Conservation (phyloP, 2,888 invertebrate species). For the Andrena flavipes region DNA sequence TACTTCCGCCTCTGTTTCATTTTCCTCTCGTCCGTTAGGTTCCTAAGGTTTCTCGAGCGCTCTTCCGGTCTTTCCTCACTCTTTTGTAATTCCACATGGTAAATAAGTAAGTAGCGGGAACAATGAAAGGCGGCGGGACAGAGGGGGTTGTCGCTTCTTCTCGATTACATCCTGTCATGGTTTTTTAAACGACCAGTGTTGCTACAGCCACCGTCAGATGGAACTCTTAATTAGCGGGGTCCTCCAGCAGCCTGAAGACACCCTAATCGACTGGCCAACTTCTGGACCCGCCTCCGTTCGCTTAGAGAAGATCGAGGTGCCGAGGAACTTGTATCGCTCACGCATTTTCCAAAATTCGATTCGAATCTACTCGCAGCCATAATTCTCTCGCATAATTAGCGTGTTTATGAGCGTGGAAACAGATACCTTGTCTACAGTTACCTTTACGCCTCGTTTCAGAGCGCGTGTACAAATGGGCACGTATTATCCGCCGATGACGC, state of each 20-base stretch:
- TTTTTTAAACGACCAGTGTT: slow-evolving; percentile 12
- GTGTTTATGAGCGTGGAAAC: slow-evolving; percentile 39
- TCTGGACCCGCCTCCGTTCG: too few species aligned
- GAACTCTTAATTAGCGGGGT: not conserved
- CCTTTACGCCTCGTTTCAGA: slow-evolving; percentile 39
- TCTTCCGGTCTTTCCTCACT: slow-evolving; percentile 28
- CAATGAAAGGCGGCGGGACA: slow-evolving; percentile 9
- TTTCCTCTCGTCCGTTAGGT: slow-evolving; percentile 40
- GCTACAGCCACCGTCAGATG: slow-evolving; percentile 4
- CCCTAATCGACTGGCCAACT: not conserved
- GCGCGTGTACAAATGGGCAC: slow-evolving; percentile 7
- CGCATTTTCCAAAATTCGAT: slow-evolving; percentile 27
- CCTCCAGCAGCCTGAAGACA: not conserved
- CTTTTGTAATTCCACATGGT: slow-evolving; percentile 48
- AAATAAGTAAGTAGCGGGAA: slow-evolving; percentile 42
- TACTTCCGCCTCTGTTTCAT: slow-evolving; percentile 33
- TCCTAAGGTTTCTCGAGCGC: slow-evolving; percentile 28
- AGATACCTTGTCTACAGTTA: slow-evolving; percentile 35
- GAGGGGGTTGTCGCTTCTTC: slow-evolving; percentile 22
- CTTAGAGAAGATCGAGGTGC: not conserved
- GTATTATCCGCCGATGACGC: slow-evolving; percentile 24
- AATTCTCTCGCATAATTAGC: slow-evolving; percentile 61
- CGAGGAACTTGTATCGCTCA: not conserved
- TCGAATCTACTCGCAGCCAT: slow-evolving; percentile 26
- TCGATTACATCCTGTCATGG: slow-evolving; percentile 15